phyloP scores from a whole-genome alignment of 2,888 invertebrate genomes.

The Saturnia japonica region DNA sequence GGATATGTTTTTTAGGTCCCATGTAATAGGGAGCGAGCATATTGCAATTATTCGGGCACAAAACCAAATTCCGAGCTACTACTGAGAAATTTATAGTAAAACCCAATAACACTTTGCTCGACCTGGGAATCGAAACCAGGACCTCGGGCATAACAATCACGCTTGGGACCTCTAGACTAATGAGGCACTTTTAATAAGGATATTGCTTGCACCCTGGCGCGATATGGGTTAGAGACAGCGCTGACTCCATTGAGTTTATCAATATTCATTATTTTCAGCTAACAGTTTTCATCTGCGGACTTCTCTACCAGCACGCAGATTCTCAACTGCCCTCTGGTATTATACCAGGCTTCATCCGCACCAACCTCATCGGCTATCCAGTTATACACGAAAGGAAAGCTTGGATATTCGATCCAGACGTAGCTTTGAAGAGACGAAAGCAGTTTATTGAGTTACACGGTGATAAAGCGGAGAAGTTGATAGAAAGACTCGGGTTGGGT shows the following conservation, averaged over 20 bases:
- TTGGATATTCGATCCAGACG: constrained; percentile 86
- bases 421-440: constrained; percentile 80
- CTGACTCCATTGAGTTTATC: not conserved
- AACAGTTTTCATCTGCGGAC: constrained; percentile 21
- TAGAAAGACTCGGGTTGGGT: constrained; percentile 85
- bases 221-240: too few species aligned
- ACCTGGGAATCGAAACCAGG: too few species aligned
- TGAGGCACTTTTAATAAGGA: too few species aligned
- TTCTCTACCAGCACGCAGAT: constrained; percentile 46
- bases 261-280: constrained; percentile 12
- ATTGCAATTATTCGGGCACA: too few species aligned
- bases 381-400: constrained; percentile 79
- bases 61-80: too few species aligned
- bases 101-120: too few species aligned
- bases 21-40: too few species aligned
- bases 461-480: constrained; percentile 83
- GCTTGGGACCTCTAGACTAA: too few species aligned
- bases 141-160: too few species aligned
- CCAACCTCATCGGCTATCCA: constrained; percentile 84
- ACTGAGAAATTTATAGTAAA: too few species aligned
- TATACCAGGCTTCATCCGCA: constrained; percentile 57
- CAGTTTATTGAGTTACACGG: constrained; percentile 85
- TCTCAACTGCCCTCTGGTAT: constrained; percentile 52
- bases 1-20: too few species aligned
- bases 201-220: too few species aligned